Evolutionary conservation across 2,888 invertebrate species (phyloP), one percentile per base, ranked within the genome.

Genomic region (Rotaria magnacalcarata): DNA sequence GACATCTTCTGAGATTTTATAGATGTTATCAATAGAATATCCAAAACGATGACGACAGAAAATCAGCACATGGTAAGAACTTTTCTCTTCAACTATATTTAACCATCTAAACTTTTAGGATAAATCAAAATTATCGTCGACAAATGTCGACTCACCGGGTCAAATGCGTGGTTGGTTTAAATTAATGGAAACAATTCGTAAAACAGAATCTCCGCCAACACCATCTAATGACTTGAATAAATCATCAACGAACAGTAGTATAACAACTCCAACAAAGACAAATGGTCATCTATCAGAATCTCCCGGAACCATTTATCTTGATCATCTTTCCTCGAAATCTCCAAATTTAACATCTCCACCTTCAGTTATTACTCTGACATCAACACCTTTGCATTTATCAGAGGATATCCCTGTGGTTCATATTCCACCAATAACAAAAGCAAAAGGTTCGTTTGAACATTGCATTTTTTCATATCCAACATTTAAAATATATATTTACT

Each of bases 101-200:
- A 19, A 34, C 2, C 10, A 4, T 60, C 10, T 27, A 11, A 27
- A 8, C 6, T 34, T 19, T 7, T 34, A 67, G 67, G 34, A 67
- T 67, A 34, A 67, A 67, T 34, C 34, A 67, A 67, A 67, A 34
- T 5, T 67, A 5, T 67, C 67, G 19, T 41, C 67, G 19, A 67
- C 34, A 16, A 67, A 27, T 27, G 34, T 41, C 34, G 67, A 67
- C 34, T 34, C 67, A 34, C 3, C 67, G 16, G 67, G 67, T 80
- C 80, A 80, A 80, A 80, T 80, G 80, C 47, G 47, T 47, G 80
- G 80, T 80, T 80, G 80, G 80, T 80, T 80, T 47, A 43, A 47
- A 47, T 80, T 80, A 47, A 80, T 80, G 3, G 80, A 80, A 80
- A 80, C 80, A 24, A 47, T 80, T 24, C 80, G 80, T n/a, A 43